Percentiles rank a stretch among this genome's conserved stretches.
Evolutionary conservation across 2,113 vertebrate species (phyloP).

Genomic region (Pygoscelis antarcticus): DNA sequence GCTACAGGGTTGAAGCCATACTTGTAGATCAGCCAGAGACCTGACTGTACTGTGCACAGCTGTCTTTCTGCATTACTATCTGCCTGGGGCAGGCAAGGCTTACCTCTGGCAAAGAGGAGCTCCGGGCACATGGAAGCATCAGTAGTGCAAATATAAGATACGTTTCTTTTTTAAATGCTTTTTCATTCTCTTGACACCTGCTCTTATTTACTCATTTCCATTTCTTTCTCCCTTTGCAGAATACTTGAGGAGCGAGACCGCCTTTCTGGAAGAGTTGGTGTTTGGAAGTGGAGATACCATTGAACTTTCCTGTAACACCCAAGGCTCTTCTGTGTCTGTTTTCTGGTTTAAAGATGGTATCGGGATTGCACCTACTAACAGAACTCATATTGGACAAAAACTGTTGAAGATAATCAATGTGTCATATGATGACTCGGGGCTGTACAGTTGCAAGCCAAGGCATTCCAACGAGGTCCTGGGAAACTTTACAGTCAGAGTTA

Average conservation of each 20-base stretch:
- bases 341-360: conserved; percentile 88
- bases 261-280: conserved; percentile 82
- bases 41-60: neutral
- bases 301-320: conserved; percentile 81
- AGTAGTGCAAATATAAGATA: neutral
- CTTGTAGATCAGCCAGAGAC: neutral
- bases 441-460: conserved; percentile 85
- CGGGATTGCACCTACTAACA: conserved; percentile 78
- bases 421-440: conserved; percentile 87
- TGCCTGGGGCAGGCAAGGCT: neutral
- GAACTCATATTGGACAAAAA: conserved; percentile 80
- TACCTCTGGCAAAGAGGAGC: neutral
- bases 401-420: conserved; percentile 86
- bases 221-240: conserved; percentile 65
- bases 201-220: neutral
- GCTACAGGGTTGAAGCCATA: neutral
- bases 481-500: conserved; percentile 89
- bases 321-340: conserved; percentile 75
- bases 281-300: conserved; percentile 83
- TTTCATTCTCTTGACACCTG: neutral
- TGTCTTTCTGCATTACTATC: neutral
- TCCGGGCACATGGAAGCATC: neutral
- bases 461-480: conserved; percentile 79
- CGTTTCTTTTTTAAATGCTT: accelerated
- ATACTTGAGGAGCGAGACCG: conserved; percentile 78